phyloP scores from a whole-genome alignment of 2,888 invertebrate genomes.

The Eupithecia tripunctaria region DNA sequence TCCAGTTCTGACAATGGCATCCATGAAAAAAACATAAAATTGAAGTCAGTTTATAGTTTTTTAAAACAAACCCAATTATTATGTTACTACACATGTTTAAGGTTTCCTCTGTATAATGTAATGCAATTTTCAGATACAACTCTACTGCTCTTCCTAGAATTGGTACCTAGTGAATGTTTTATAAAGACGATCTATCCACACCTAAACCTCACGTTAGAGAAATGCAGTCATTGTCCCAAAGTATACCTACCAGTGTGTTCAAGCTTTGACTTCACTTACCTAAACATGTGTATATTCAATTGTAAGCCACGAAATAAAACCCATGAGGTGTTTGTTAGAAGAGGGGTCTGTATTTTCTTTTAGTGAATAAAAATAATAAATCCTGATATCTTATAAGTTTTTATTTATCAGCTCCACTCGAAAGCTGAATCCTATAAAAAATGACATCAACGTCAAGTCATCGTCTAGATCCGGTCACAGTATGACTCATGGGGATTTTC shows the following conservation, averaged over 20 bases:
- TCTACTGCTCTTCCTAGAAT: neutral
- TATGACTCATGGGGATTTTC: too few species aligned
- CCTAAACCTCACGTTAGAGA: neutral
- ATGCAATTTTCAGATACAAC: neutral
- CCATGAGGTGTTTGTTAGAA: neutral
- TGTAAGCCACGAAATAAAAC: constrained; percentile 2
- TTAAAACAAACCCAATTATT: too few species aligned
- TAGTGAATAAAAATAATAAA: neutral
- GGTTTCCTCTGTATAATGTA: too few species aligned
- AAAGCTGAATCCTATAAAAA: too few species aligned
- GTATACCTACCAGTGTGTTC: constrained; percentile 9
- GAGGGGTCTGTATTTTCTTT: constrained; percentile 4
- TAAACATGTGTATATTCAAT: neutral
- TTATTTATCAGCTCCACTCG: too few species aligned
- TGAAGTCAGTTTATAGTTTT: too few species aligned
- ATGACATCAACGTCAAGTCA: too few species aligned
- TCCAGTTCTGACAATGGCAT: too few species aligned
- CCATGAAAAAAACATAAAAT: too few species aligned
- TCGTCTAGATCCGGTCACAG: too few species aligned
- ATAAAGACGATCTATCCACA: neutral
- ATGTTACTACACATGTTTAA: too few species aligned
- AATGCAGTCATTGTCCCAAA: neutral
- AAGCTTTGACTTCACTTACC: neutral
- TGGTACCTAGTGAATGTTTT: neutral
- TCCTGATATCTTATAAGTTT: neutral